Base-by-base conservation (phyloP, 2,113 vertebrate genomes). In the Kryptolebias marmoratus region DNA sequence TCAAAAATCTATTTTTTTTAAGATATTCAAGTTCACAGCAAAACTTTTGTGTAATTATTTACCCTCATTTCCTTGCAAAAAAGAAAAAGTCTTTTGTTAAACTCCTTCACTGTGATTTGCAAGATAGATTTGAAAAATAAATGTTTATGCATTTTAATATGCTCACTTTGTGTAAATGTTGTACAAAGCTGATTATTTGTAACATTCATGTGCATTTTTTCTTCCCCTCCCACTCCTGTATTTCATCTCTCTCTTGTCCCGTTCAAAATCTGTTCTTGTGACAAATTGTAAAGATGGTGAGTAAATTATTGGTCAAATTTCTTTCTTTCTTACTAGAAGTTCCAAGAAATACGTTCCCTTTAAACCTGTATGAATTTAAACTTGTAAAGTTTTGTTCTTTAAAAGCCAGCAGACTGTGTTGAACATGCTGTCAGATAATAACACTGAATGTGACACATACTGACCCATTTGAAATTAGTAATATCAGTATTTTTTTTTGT, bases 251-350 rank as follows among this genome's bases (percentile, higher is more conserved):
- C 53, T 68, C 61, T 66, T 53, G 31, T 86, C 45, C 65, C 61
- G 50, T 70, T 55, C 77, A 65, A 8, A 75, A 80, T 72, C 64
- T 70, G 47, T 57, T 7, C 75, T 71, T 82, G 65, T 73, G 53
- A 79, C 62, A 71, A 77, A 64, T 70, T 79, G 68, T 71, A 61
- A 80, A 90, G 85, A 89, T 68, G 90, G 90, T 87, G 83, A 89
- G 86, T 87, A 5, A 5, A 42, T 39, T 54, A 45, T 73, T 57
- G 6, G 49, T 65, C 49, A 31, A 1, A 54, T 56, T 72, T 30
- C 58, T 27, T 68, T 54, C 57, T 36, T 67, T 32, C 48, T 47
- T 2, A 47, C 14, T 54, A 45, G n/a, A 30, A 4, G 14, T 48
- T 7, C 54, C 16, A 42, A 52, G 18, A 16, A 65, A 49, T 30